Evolutionary conservation across 2,113 vertebrate genomes (phyloP), one percentile per base, ranked within the genome.

Genomic region (Sylvilagus bachmani): DNA sequence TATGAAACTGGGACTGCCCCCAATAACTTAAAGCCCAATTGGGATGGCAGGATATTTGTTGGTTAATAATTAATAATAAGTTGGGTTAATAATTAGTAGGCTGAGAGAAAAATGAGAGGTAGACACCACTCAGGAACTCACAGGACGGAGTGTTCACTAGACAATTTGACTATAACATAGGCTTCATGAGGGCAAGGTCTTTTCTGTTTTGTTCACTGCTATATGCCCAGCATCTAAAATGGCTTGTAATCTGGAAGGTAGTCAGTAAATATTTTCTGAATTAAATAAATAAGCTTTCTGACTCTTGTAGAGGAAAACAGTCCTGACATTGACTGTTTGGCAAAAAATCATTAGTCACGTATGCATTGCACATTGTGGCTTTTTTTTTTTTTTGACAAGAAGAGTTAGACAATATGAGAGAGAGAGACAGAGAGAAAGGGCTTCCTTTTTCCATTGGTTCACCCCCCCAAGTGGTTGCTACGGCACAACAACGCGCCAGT

Each of bases 211-310:
- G 38, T 67, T 95, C 53, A 86, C 10, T 77, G 21, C 21, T 85
- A 5, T 89, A 74, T 33, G 1, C 36, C 61, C 51, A 71, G 75
- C 22, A 70, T 58, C 84, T 93, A 61, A 96, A 91, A 61, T 25
- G 78, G 44, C 66, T 71, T 70, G 27, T 58, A 89, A 62, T 25
- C 25, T 81, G 70, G 4, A 69, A 88, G 55, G 38, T 62, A 61
- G 7, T 80, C 58, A 74, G 22, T 91, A 92, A 89, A 93, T 58
- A 84, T 55, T 79, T 89, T 29, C 29, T 79, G 27, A 86, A 75
- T 91, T 82, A 91, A 96, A 82, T 70, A 81, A 91, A 69, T 64
- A 94, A 67, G 2, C 33, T 85, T 90, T 33, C 81, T 81, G 7
- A 81, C 12, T 82, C 86, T 74, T 75, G 90, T 17, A 1, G 4